phyloP scores from a whole-genome alignment of 92 coral and sea anemone genomes.

The Phenganax stokvisi region DNA sequence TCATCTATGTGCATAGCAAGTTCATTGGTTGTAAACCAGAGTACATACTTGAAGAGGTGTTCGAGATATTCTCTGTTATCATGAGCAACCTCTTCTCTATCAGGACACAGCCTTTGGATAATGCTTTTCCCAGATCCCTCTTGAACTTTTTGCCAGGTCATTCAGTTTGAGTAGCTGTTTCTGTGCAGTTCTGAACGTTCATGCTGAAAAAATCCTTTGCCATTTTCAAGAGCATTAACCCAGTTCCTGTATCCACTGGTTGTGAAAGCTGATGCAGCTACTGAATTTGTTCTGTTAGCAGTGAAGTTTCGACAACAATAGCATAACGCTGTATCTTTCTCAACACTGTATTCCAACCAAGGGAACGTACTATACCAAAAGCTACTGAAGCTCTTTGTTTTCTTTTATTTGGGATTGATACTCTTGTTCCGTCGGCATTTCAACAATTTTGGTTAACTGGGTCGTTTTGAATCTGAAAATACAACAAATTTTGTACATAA shows the following conservation, averaged over 20 bases:
- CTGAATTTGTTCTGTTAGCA: conserved; percentile 13
- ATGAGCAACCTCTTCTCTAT: not conserved
- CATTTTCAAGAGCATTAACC: conserved; percentile 30
- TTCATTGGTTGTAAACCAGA: conserved; percentile 29
- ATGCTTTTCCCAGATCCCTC: conserved; percentile 35
- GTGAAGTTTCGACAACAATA: conserved; percentile 6
- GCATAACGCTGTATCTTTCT: conserved; percentile 29
- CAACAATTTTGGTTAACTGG: conserved; percentile 36
- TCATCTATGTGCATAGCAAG: conserved; percentile 4
- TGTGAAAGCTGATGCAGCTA: conserved; percentile 24
- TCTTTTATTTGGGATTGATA: conserved; percentile 31
- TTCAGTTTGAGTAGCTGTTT: conserved; percentile 22
- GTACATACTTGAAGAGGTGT: conserved; percentile 16
- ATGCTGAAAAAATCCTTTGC: conserved; percentile 32
- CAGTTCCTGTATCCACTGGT: conserved; percentile 23
- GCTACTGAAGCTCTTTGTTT: conserved; percentile 36
- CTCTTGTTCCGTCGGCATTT: conserved; percentile 26
- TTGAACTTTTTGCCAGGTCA: conserved; percentile 30
- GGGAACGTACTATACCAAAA: conserved; percentile 25
- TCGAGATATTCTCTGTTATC: conserved; percentile 25
- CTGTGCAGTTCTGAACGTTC: conserved; percentile 27
- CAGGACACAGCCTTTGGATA: conserved; percentile 19
- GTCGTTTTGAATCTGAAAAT: conserved; percentile 21
- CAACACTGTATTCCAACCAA: conserved; percentile 34
- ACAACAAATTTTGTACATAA: not conserved